These are phyloP conservation scores for Picus viridis DNA, from an alignment of 2,797 vertebrate genomes.

Conservation along the genomic window DNA sequence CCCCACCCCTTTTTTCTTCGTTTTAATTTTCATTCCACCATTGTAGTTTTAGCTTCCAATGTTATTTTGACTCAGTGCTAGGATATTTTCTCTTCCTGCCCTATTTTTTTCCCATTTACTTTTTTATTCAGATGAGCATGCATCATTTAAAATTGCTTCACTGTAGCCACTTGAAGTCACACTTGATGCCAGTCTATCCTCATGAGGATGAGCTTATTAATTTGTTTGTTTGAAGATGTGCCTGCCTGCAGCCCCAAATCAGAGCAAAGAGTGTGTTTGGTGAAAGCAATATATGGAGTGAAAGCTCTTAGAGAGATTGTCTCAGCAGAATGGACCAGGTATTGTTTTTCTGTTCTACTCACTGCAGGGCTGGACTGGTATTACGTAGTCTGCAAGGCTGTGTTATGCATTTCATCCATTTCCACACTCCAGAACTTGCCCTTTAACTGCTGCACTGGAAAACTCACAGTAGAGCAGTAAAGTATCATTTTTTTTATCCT, in stretches of 20 bases:
- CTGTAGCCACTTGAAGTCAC: background rate
- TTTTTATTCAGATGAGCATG: background rate
- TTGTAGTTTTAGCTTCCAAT: background rate
- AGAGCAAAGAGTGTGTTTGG: background rate
- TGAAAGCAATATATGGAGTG: background rate
- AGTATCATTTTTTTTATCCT: background rate
- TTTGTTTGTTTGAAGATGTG: background rate
- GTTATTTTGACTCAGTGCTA: background rate
- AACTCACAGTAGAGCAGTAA: background rate
- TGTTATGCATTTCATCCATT: background rate
- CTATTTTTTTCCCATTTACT: background rate
- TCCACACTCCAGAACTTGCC: background rate
- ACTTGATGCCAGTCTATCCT: slow-evolving; percentile 9
- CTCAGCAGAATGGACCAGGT: background rate
- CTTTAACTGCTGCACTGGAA: background rate
- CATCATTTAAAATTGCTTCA: background rate
- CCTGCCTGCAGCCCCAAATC: background rate
- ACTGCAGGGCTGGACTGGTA: background rate
- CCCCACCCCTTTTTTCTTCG: background rate
- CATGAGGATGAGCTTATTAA: background rate
- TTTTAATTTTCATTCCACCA: background rate
- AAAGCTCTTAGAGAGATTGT: background rate
- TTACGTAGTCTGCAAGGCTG: background rate
- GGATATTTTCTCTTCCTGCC: background rate
- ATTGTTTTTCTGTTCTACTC: background rate